Conservation (phyloP, 2,113 vertebrate genomes). For the Balaenoptera acutorostrata region DNA sequence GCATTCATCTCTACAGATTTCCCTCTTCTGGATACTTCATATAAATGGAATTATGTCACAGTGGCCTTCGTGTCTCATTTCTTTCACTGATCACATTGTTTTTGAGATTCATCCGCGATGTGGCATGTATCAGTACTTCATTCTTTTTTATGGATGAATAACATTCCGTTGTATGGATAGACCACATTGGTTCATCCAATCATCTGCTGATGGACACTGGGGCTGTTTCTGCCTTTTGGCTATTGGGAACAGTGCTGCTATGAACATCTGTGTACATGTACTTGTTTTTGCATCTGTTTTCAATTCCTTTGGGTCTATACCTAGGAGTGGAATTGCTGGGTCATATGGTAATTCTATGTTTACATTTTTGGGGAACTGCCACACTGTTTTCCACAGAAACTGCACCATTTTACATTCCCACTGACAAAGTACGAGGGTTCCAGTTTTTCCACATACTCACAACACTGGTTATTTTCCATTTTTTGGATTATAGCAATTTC, state of each 20-base stretch:
- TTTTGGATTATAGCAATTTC: neutral
- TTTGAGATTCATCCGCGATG: neutral
- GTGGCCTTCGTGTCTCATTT: too few relatives aligned
- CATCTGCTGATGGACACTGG: neutral
- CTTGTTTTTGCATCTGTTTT: neutral
- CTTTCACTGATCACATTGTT: neutral
- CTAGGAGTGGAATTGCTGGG: neutral
- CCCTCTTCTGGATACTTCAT: neutral
- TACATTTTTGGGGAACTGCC: neutral
- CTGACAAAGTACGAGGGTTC: neutral
- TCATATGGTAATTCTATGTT: too few relatives aligned
- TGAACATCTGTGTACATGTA: accelerated
- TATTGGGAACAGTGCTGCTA: neutral
- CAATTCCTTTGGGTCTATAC: neutral
- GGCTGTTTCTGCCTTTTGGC: neutral
- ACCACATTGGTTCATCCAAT: accelerated
- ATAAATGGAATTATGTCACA: neutral
- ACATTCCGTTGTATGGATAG: accelerated
- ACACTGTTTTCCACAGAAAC: neutral
- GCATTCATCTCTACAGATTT: neutral
- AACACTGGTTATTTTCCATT: neutral
- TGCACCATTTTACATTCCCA: neutral
- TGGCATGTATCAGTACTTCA: accelerated
- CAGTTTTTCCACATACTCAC: neutral
- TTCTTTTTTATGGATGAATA: too few relatives aligned